phyloP scores from a whole-genome alignment of 1,140 invertebrate species.

The silkworm (Bombyx mori) region ASM3026992v2 NC_085117.1:13998501-13999000 shows the following conservation, averaged over 20 bases:
- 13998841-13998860: too few relatives aligned
- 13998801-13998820: slow-evolving; percentile 16
- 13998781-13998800: slow-evolving; percentile 21
- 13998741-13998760: slow-evolving; percentile 28
- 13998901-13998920: too few relatives aligned
- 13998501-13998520: too few relatives aligned
- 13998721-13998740: slow-evolving; percentile 20
- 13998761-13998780: slow-evolving; percentile 22
- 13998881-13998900: too few relatives aligned
- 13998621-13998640: slow-evolving; percentile 21
- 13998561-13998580: not conserved
- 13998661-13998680: slow-evolving; percentile 33
- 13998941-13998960: too few relatives aligned
- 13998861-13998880: too few relatives aligned
- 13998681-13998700: slow-evolving; percentile 20
- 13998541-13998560: too few relatives aligned
- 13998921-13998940: too few relatives aligned
- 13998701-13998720: slow-evolving; percentile 33
- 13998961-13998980: too few relatives aligned
- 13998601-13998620: slow-evolving; percentile 10
- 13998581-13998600: slow-evolving; percentile 5
- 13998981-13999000: too few relatives aligned
- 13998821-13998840: too few relatives aligned
- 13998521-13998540: too few relatives aligned
- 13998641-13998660: slow-evolving; percentile 17